These are phyloP conservation scores for Pegoplata infirma DNA, from an alignment of 2,888 invertebrate genomes.

Conservation along the genomic window DNA sequence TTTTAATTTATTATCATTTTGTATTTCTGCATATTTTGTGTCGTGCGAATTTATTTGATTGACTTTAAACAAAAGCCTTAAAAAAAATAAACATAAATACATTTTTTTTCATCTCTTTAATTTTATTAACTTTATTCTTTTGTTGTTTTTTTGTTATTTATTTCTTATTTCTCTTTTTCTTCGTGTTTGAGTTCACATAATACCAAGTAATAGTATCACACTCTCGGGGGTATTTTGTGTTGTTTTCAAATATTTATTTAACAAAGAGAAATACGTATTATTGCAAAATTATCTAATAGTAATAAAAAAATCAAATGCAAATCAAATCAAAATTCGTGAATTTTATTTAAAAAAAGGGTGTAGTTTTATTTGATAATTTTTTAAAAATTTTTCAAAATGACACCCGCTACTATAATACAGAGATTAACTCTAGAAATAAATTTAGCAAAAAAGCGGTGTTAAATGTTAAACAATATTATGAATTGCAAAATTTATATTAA, in stretches of 20 bases:
- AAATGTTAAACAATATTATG: not conserved
- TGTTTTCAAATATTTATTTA: conserved; percentile 31
- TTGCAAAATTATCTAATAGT: conserved; percentile 44
- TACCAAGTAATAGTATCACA: conserved; percentile 40
- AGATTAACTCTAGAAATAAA: not conserved
- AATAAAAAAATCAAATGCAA: conserved; percentile 10
- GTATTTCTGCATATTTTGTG: conserved; percentile 20
- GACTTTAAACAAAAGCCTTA: conserved; percentile 55
- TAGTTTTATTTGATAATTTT: not conserved
- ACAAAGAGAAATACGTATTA: conserved; percentile 23
- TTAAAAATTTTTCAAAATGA: conserved; percentile 3
- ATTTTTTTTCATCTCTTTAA: not conserved
- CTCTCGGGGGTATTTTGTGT: conserved; percentile 14
- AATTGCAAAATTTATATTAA: not conserved
- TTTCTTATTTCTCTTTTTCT: conserved; percentile 22
- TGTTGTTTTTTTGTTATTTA: conserved; percentile 31
- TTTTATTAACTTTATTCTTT: conserved; percentile 29
- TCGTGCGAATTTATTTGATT: conserved; percentile 61
- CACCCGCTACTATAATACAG: not conserved
- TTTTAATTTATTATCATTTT: too few species aligned
- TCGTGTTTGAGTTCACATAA: conserved; percentile 50
- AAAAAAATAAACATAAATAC: not conserved
- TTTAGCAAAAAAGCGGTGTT: not conserved
- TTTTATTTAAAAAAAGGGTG: not conserved
- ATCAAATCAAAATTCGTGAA: not conserved